Conservation (phyloP, 2,797 vertebrate genomes). For the Bufotes viridis region DNA sequence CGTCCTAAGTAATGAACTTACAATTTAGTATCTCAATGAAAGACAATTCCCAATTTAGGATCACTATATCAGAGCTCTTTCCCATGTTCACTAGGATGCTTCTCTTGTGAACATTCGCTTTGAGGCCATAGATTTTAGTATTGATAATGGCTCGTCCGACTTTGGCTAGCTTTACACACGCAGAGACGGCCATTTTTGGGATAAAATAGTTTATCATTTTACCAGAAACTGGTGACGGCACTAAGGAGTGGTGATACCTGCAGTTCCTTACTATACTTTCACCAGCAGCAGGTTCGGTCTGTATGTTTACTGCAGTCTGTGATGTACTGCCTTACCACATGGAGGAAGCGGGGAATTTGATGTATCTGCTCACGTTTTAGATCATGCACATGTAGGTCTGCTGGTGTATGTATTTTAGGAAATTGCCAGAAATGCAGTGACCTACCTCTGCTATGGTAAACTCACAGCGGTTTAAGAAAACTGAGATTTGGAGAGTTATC, state of each 20-base stretch:
- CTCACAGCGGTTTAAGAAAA: background rate
- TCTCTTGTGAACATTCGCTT: background rate
- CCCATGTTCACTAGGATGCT: background rate
- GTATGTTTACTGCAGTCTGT: background rate
- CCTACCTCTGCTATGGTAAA: background rate
- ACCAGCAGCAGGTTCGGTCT: background rate
- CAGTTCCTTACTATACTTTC: background rate
- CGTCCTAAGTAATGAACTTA: background rate
- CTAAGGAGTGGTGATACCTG: background rate
- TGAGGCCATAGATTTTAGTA: background rate
- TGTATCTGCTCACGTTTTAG: background rate
- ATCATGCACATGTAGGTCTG: background rate
- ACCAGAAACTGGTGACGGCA: background rate
- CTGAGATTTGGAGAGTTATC: background rate
- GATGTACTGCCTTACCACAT: background rate
- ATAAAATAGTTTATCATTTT: background rate
- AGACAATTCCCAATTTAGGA: background rate
- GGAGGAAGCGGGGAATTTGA: too few relatives aligned
- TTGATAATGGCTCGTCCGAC: background rate
- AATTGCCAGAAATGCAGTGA: too few relatives aligned
- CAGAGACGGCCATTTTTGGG: background rate
- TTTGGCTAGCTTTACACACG: background rate
- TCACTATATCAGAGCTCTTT: background rate
- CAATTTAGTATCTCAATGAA: background rate
- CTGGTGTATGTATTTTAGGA: background rate